Conservation (phyloP, 2,888 invertebrate species). For the Drosophila algonquin region DNA sequence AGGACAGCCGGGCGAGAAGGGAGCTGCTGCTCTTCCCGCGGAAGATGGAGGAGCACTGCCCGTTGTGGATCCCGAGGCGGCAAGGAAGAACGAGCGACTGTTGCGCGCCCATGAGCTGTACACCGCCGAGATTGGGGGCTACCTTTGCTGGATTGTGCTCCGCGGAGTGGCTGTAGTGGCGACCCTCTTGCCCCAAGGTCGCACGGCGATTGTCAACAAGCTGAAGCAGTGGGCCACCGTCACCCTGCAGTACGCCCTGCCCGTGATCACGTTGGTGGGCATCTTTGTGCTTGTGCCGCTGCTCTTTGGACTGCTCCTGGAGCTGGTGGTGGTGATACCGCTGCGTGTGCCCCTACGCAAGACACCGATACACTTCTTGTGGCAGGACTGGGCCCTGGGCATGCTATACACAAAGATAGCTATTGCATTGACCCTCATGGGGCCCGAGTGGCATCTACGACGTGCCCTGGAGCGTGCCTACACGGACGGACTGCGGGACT, state of each 20-base stretch:
- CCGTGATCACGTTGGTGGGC: constrained; percentile 88
- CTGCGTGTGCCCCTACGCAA: constrained; percentile 95
- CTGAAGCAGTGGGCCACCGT: constrained; percentile 90
- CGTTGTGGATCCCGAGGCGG: constrained; percentile 53
- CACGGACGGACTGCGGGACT: constrained; percentile 95
- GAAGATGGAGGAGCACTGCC: background rate
- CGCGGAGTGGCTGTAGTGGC: constrained; percentile 92
- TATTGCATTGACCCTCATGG: constrained; percentile 98
- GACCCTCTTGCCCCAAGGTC: constrained; percentile 95
- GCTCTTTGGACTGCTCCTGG: constrained; percentile 95
- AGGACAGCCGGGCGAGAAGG: constrained; percentile 51
- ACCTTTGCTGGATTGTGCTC: constrained; percentile 96
- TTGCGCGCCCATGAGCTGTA: constrained; percentile 97
- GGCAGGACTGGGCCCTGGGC: constrained; percentile 99
- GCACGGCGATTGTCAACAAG: constrained; percentile 89
- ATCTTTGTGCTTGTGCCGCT: constrained; percentile 95
- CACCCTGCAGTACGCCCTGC: constrained; percentile 90
- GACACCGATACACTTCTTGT: constrained; percentile 93
- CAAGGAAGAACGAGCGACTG: constrained; percentile 74
- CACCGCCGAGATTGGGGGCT: constrained; percentile 96
- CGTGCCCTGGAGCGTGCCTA: constrained; percentile 96
- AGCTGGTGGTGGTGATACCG: constrained; percentile 95
- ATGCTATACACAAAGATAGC: constrained; percentile 99
- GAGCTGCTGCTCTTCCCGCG: background rate
- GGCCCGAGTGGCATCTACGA: constrained; percentile 97